Base-by-base conservation (phyloP, 1,140 invertebrate genomes). In the Charaxes varanes region DNA sequence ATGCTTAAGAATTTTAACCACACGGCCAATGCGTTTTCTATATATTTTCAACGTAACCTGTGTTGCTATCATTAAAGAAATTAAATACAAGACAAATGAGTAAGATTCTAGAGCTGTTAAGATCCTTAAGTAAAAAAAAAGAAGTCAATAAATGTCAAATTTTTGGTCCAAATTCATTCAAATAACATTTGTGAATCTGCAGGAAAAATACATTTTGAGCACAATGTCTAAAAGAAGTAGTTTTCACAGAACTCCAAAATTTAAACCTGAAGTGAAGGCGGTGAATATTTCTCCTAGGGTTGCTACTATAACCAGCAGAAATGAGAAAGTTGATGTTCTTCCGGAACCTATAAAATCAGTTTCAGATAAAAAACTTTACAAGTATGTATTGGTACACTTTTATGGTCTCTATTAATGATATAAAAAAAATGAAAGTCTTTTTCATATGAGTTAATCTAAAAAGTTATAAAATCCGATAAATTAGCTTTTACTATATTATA, bases 341-440 rank as follows among this genome's bases (percentile, higher is more conserved):
- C 37, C 68, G 31, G 66, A 65, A 64, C 74, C 78, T 28, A 72
- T 78, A 32, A 78, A 82, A 62, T 84, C 78, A 36, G 60, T 68
- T 15, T 64, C 78, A 32, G 81, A 84, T 62, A 81, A 78, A 65
- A 84, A 82, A 41, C 44, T 66, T 21, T 84, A 84, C 53, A 84
- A 74, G 81, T 84, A 58, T 69, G 70, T 56, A 42, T 47, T 4
- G 21, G 6, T 18, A 6, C n/a, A 18, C 17, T 38, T n/a, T 28
- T 12, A 10, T 26, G 10, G 6, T 26, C 5, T 26, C 2, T 26
- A 2, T 26, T 26, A 4, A 2, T 26, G 10, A 26, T 26, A 10
- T 16, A 16, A 17, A 16, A 17, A 24, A 10, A 8, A n/a, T n/a
- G n/a, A n/a, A n/a, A n/a, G n/a, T n/a, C n/a, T n/a, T n/a, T n/a